These are phyloP conservation scores for Pangasius djambal DNA, from an alignment of 2,797 vertebrate genomes.

Conservation along the genomic window DNA sequence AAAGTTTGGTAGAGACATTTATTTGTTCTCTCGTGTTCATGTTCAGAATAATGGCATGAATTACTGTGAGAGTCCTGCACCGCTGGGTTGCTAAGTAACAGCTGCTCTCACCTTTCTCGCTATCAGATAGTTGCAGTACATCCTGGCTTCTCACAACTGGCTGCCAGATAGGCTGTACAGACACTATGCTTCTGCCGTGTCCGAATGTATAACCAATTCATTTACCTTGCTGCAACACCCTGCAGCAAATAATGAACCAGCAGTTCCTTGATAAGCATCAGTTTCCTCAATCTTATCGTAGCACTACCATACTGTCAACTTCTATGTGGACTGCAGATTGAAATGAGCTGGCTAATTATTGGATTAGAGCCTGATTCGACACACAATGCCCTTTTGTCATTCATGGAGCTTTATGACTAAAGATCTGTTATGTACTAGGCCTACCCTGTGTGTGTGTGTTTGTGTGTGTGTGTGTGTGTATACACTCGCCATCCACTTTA, in stretches of 20 bases:
- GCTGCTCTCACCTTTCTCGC: slow-evolving; percentile 24
- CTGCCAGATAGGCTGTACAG: slow-evolving; percentile 14
- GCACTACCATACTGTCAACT: not conserved
- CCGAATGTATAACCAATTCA: slow-evolving; percentile 14
- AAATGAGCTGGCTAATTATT: not conserved
- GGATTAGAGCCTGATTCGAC: not conserved
- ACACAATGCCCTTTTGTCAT: not conserved
- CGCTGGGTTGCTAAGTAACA: slow-evolving; percentile 43
- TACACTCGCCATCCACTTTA: too few relatives aligned
- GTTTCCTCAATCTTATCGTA: not conserved
- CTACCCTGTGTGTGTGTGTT: too few relatives aligned
- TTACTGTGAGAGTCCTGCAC: slow-evolving; percentile 10
- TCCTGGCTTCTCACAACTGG: slow-evolving; percentile 12
- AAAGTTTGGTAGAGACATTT: not conserved
- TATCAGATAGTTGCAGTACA: not conserved
- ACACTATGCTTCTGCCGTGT: not conserved
- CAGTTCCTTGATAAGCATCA: not conserved
- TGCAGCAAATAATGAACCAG: slow-evolving; percentile 4
- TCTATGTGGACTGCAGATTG: not conserved
- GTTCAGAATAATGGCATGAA: slow-evolving; percentile 14
- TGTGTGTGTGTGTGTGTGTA: not conserved
- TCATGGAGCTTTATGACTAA: not conserved
- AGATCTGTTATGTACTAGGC: too few relatives aligned
- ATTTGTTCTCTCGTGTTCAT: slow-evolving; percentile 4
- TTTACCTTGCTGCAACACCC: slow-evolving; percentile 14